Percentiles rank a stretch among this genome's conserved stretches.
These are phyloP conservation scores for Actinostola sp. DNA, from an alignment of 92 coral and sea anemone genomes.

Conservation along the genomic window DNA sequence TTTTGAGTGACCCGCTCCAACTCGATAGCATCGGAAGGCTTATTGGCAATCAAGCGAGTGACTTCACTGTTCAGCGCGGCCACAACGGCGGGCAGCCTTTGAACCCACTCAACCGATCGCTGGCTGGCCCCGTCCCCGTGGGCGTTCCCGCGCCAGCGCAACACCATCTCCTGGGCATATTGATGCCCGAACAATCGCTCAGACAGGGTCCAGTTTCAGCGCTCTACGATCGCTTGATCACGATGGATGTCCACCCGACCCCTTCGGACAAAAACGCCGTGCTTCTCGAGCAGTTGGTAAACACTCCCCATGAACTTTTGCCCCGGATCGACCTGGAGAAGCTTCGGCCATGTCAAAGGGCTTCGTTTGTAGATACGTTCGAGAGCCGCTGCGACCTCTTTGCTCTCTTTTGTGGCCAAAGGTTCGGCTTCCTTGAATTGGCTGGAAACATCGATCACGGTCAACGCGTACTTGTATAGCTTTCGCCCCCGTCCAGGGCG, in stretches of 20 bases:
- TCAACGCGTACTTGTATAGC: constrained; percentile 25
- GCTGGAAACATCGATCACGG: constrained; percentile 26
- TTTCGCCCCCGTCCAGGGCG: constrained; percentile 9
- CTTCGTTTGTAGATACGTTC: constrained; percentile 25
- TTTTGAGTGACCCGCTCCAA: neutral
- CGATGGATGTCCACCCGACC: constrained; percentile 11
- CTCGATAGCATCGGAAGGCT: constrained; percentile 5
- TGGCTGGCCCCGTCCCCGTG: neutral
- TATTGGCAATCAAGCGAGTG: neutral
- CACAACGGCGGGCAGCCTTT: constrained; percentile 16
- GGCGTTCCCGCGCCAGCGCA: neutral
- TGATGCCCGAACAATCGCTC: constrained; percentile 13
- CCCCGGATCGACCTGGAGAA: constrained; percentile 36
- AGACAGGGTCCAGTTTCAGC: constrained; percentile 14
- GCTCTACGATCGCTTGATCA: constrained; percentile 11
- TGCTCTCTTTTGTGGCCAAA: constrained; percentile 6
- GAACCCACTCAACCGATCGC: constrained; percentile 12
- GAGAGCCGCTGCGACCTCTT: constrained; percentile 27
- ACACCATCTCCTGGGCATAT: constrained; percentile 22
- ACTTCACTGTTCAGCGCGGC: neutral
- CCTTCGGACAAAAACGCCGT: neutral
- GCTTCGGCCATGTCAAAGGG: constrained; percentile 27
- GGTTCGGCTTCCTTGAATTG: constrained; percentile 38
- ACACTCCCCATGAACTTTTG: too few relatives aligned
- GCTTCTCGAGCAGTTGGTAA: too few relatives aligned